Conservation (phyloP, 1,140 invertebrate genomes). For the Zaprionus gabonicus region DNA sequence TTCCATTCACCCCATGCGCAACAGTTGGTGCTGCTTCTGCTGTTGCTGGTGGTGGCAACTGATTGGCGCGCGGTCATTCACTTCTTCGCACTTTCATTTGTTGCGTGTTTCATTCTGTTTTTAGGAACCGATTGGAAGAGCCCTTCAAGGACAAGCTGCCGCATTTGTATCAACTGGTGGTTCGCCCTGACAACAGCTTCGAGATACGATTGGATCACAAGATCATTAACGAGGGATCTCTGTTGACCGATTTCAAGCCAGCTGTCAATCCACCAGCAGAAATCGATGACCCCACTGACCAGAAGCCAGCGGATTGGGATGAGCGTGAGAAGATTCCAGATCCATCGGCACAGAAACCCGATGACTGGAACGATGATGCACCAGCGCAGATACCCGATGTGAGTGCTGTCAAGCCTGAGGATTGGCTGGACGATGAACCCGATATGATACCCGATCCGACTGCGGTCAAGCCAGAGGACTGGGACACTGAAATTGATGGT, state of each 20-base stretch:
- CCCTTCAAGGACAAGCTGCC: slow-evolving; percentile 97
- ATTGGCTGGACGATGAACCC: slow-evolving; percentile 97
- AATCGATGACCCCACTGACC: slow-evolving; percentile 97
- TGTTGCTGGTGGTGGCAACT: slow-evolving; percentile 10
- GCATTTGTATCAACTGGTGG: slow-evolving; percentile 96
- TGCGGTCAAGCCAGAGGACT: slow-evolving; percentile 95
- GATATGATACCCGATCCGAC: slow-evolving; percentile 94
- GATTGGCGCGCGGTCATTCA: slow-evolving; percentile 27
- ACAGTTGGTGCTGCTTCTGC: slow-evolving; percentile 20
- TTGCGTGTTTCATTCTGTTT: slow-evolving; percentile 13
- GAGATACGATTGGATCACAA: slow-evolving; percentile 90
- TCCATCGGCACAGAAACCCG: slow-evolving; percentile 93
- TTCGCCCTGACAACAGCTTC: slow-evolving; percentile 95
- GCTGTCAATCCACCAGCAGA: slow-evolving; percentile 97
- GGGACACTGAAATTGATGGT: slow-evolving; percentile 99
- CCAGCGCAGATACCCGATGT: slow-evolving; percentile 95
- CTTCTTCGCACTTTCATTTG: slow-evolving; percentile 34
- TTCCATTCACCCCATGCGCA: slow-evolving; percentile 41
- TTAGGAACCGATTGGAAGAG: slow-evolving; percentile 91
- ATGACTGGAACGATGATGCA: slow-evolving; percentile 98
- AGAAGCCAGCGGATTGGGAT: slow-evolving; percentile 97
- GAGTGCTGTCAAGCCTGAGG: slow-evolving; percentile 93
- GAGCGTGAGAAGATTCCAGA: slow-evolving; percentile 98
- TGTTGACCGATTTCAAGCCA: slow-evolving; percentile 96
- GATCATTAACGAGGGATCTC: slow-evolving; percentile 92